Evolutionary conservation across 2,113 vertebrate genomes (phyloP).

Genomic region (Acrocephalus arundinaceus): DNA sequence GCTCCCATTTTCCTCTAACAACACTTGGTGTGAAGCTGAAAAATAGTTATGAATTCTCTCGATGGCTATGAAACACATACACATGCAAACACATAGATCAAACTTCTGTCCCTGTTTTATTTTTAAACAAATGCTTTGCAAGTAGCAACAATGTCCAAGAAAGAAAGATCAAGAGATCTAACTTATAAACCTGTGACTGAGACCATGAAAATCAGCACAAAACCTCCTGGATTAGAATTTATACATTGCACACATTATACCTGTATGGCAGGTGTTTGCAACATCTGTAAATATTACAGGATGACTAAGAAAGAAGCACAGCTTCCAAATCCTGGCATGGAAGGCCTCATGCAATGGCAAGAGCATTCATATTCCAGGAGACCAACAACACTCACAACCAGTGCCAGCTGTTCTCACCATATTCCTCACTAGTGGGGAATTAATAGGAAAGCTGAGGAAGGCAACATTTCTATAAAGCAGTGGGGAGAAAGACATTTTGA

Average conservation of each 20-base stretch:
- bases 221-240: background rate
- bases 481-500: background rate
- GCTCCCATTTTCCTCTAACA: background rate
- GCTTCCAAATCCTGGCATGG: background rate
- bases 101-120: background rate
- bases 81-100: background rate
- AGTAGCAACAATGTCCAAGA: background rate
- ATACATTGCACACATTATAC: background rate
- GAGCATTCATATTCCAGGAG: background rate
- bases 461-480: background rate
- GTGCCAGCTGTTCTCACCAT: background rate
- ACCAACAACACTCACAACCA: background rate
- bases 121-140: background rate
- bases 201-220: background rate
- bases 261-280: background rate
- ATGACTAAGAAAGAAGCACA: background rate
- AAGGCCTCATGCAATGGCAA: background rate
- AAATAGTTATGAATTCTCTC: background rate
- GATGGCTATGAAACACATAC: background rate
- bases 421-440: background rate
- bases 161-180: background rate
- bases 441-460: background rate
- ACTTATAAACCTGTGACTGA: background rate
- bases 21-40: background rate
- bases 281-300: background rate